phyloP scores from a whole-genome alignment of 2,797 vertebrate species.

The Macropus fuliginosus region DNA sequence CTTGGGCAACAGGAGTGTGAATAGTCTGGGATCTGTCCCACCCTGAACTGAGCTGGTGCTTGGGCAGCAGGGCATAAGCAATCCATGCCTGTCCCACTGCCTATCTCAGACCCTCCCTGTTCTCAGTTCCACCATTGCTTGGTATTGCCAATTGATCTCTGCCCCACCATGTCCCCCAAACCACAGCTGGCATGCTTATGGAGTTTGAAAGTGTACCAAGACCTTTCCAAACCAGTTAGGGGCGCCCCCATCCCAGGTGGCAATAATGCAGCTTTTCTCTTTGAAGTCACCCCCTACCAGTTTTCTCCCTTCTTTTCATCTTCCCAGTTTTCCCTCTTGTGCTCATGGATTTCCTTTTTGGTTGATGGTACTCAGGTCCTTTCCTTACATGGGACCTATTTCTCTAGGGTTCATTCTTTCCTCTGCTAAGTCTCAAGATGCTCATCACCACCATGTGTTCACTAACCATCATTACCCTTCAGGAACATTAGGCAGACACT shows the following conservation, averaged over 20 bases:
- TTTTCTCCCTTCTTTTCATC: neutral
- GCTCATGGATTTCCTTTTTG: neutral
- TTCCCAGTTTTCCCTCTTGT: neutral
- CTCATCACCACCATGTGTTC: neutral
- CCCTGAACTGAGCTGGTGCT: too few relatives aligned
- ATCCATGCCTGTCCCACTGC: neutral
- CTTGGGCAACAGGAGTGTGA: too few relatives aligned
- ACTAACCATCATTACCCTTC: neutral
- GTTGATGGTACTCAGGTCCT: too few relatives aligned
- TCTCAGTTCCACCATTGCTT: neutral
- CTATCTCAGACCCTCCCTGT: neutral
- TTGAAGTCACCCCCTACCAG: neutral
- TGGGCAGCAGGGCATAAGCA: neutral
- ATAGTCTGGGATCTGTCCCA: neutral
- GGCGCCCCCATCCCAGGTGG: neutral
- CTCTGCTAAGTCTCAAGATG: too few relatives aligned
- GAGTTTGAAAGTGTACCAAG: neutral
- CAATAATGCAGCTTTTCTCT: neutral
- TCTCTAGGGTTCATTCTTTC: too few relatives aligned
- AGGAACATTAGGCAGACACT: neutral
- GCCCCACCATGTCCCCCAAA: too few relatives aligned
- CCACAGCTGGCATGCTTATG: neutral
- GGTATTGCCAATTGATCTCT: neutral
- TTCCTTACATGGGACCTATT: too few relatives aligned
- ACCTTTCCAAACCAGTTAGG: neutral